Base-by-base conservation (phyloP, 2,113 vertebrate genomes). In the Riparia riparia region DNA sequence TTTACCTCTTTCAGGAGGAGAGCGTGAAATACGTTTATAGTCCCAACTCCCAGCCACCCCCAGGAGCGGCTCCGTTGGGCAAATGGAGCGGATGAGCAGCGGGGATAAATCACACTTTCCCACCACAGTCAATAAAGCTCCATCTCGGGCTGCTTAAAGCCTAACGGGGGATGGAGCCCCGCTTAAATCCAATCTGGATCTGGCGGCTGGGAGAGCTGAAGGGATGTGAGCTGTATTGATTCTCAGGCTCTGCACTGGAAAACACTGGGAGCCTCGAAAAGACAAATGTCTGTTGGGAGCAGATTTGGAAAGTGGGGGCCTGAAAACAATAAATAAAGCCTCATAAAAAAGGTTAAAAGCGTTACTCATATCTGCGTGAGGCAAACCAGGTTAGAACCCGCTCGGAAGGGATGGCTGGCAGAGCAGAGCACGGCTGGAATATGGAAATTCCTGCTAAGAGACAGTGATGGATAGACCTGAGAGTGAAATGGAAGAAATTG, bases 21-120 rank as follows among this genome's bases (percentile, higher is more conserved):
- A 17, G 64, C 17, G 70, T 94, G 90, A 95, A 96, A 94, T 96
- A 95, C 10, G 8, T 90, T 94, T 94, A 90, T 90, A 63, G 95
- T n/a, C 82, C 79, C 86, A 47, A 54, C 82, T 96, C 76, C 77
- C 60, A 86, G 64, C 74, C 82, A 6, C 45, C 57, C 71, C 63
- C 2, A 9, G 79, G 74, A 95, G 89, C 4, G 3, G 87, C 26
- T 95, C 84, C 34, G 39, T 19, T 54, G 93, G 86, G 83, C 87
- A 93, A 89, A 91, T 37, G 44, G 83, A 71, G 14, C 65, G 5
- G 73, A 22, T 89, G 86, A 92, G 87, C 89, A 69, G 78, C 0
- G 1, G 42, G 89, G 93, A 95, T 95, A 93, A 94, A 89, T 96
- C 93, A 89, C 47, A 3, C 39, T n/a, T 66, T 37, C 53, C 80